Conservation (phyloP, 2,797 vertebrate species). For the Enteromius viviparus region DNA sequence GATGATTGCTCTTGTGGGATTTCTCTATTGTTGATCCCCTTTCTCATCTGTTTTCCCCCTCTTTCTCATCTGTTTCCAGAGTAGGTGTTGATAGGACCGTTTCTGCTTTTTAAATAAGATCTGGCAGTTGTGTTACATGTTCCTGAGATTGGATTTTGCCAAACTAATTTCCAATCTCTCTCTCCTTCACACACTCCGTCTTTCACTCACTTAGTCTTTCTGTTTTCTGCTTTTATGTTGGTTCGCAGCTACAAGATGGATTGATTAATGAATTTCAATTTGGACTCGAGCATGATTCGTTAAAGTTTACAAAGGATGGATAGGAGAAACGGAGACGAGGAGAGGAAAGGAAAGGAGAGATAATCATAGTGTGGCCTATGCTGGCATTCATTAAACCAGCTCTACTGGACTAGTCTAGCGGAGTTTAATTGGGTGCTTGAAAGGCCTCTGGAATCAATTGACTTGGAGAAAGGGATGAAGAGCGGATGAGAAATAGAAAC, state of each 20-base stretch:
- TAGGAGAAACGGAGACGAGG: slow-evolving; percentile 14
- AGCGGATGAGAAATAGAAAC: slow-evolving; percentile 27
- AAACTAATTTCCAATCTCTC: slow-evolving; percentile 56
- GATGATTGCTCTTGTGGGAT: slow-evolving; percentile 41
- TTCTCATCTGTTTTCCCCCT: slow-evolving; percentile 34
- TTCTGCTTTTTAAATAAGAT: slow-evolving; percentile 61
- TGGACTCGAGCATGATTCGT: slow-evolving; percentile 49
- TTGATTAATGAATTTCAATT: slow-evolving; percentile 61
- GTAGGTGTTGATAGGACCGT: slow-evolving; percentile 54
- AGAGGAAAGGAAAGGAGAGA: slow-evolving; percentile 52
- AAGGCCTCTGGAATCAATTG: slow-evolving; percentile 60
- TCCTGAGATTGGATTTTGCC: slow-evolving; percentile 60
- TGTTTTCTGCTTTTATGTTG: slow-evolving; percentile 29
- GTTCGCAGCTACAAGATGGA: slow-evolving; percentile 48
- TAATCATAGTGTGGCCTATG: slow-evolving; percentile 52
- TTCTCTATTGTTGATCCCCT: slow-evolving; percentile 37
- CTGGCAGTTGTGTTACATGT: slow-evolving; percentile 57
- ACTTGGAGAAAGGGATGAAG: slow-evolving; percentile 23
- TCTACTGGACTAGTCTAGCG: slow-evolving; percentile 43
- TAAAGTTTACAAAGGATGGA: slow-evolving; percentile 36
- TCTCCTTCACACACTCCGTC: slow-evolving; percentile 24
- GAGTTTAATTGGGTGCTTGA: slow-evolving; percentile 59
- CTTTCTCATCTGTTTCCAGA: slow-evolving; percentile 40
- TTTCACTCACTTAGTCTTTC: slow-evolving; percentile 30
- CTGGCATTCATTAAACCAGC: slow-evolving; percentile 57